phyloP scores from a whole-genome alignment of 2,888 invertebrate genomes.

The Leptinotarsa haldemani region DNA sequence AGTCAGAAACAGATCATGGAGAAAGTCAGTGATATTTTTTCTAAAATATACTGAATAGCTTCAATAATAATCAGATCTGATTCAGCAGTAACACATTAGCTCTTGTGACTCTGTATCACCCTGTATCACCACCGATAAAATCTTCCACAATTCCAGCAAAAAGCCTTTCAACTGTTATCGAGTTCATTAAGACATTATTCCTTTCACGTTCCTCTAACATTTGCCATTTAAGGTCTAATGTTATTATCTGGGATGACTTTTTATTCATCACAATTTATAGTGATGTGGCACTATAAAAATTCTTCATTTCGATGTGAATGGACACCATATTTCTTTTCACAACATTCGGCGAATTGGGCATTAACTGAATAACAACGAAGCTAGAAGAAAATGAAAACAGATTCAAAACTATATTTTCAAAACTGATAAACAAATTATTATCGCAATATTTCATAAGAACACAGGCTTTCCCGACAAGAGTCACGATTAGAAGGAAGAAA shows the following conservation, averaged over 20 bases:
- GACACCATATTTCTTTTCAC: not conserved
- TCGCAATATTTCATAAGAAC: too few species aligned
- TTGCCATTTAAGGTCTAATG: conserved; percentile 42
- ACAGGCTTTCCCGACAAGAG: too few species aligned
- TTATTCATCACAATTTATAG: conserved; percentile 43
- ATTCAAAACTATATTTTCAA: too few species aligned
- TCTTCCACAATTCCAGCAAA: conserved; percentile 38
- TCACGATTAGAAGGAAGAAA: too few species aligned
- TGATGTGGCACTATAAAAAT: conserved; percentile 28
- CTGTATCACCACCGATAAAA: conserved; percentile 24
- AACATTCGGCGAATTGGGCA: not conserved
- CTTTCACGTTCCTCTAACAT: conserved; percentile 44
- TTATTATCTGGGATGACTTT: conserved; percentile 42
- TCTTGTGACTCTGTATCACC: conserved; percentile 5
- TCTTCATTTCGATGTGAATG: conserved; percentile 15
- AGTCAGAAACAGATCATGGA: too few species aligned
- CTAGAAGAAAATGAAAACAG: too few species aligned
- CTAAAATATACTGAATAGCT: too few species aligned
- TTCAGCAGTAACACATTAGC: not conserved
- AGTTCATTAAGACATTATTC: conserved; percentile 52
- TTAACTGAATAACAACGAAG: not conserved
- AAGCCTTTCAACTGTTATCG: conserved; percentile 46
- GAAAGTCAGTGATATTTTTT: too few species aligned
- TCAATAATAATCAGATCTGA: too few species aligned
- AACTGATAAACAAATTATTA: too few species aligned